Conservation (phyloP, 2,113 vertebrate species). For the Laticauda colubrina region DNA sequence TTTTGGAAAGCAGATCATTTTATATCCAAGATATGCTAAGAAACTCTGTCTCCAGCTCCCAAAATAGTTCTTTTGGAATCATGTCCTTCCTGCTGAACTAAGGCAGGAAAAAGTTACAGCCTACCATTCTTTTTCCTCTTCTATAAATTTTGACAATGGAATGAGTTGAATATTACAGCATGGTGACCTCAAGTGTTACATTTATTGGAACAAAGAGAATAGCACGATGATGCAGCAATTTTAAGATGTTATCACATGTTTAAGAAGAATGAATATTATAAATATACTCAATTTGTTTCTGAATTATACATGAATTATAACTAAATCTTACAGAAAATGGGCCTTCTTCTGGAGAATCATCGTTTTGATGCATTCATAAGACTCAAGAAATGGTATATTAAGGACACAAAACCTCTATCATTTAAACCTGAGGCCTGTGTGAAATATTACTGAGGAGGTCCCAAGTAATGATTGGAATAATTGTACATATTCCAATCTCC, state of each 20-base stretch:
- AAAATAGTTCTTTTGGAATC: constrained; percentile 33
- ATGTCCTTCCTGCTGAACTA: constrained; percentile 30
- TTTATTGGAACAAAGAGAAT: neutral
- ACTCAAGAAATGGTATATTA: neutral
- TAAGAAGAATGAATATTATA: neutral
- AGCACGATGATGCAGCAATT: neutral
- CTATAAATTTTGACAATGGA: neutral
- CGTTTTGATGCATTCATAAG: too few relatives aligned
- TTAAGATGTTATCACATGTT: neutral
- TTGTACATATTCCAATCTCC: neutral
- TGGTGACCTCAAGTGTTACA: neutral
- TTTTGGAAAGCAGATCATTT: constrained; percentile 2
- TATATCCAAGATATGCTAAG: constrained; percentile 1
- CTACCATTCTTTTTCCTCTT: constrained; percentile 3
- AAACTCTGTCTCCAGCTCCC: neutral
- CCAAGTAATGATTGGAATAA: neutral
- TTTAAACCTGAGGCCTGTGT: neutral
- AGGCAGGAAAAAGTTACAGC: constrained; percentile 11
- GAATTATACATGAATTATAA: neutral
- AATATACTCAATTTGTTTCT: neutral
- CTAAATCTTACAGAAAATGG: neutral
- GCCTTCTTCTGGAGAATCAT: neutral
- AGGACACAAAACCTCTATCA: neutral
- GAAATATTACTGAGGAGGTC: neutral
- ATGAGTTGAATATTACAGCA: neutral